Conservation (phyloP, 2,797 vertebrate species). For the Lithobates sylvaticus region DNA sequence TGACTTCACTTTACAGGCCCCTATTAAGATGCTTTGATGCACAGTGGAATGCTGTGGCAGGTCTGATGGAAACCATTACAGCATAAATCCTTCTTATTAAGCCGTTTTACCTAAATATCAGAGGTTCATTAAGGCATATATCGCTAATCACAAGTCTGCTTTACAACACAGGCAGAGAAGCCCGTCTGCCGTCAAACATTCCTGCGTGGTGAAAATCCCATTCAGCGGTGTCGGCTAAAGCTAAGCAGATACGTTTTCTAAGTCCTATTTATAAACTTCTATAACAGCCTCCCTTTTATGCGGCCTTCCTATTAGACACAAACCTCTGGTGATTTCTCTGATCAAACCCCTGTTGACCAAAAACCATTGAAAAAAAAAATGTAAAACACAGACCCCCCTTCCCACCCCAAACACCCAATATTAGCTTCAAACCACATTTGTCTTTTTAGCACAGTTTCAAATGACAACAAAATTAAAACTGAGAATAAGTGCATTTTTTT, state of each 20-base stretch:
- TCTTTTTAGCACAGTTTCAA: conserved; percentile 50
- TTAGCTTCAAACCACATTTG: not conserved
- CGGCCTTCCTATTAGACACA: conserved; percentile 23
- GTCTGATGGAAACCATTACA: conserved; percentile 4
- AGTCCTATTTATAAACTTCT: conserved; percentile 37
- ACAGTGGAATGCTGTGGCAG: not conserved
- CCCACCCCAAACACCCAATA: not conserved
- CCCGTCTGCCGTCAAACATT: conserved; percentile 40
- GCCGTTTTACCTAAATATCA: conserved; percentile 24
- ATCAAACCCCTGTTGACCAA: conserved; percentile 8
- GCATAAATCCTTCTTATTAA: conserved; percentile 32
- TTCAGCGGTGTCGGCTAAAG: conserved; percentile 41
- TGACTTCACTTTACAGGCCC: conserved; percentile 11
- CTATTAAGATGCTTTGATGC: conserved; percentile 26
- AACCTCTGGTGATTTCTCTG: conserved; percentile 30
- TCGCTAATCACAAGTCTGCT: conserved; percentile 40
- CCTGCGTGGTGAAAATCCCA: conserved; percentile 28
- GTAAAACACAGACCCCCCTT: not conserved
- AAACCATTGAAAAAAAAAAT: not conserved
- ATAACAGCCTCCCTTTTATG: conserved; percentile 26
- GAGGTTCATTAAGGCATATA: conserved; percentile 22
- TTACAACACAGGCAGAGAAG: conserved; percentile 18
- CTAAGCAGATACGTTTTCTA: conserved; percentile 54
- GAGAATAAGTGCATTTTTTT: conserved; percentile 1
- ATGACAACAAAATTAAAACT: conserved; percentile 46